phyloP scores from a whole-genome alignment of 2,113 vertebrate genomes.

The Oncorhynchus clarkii region DNA sequence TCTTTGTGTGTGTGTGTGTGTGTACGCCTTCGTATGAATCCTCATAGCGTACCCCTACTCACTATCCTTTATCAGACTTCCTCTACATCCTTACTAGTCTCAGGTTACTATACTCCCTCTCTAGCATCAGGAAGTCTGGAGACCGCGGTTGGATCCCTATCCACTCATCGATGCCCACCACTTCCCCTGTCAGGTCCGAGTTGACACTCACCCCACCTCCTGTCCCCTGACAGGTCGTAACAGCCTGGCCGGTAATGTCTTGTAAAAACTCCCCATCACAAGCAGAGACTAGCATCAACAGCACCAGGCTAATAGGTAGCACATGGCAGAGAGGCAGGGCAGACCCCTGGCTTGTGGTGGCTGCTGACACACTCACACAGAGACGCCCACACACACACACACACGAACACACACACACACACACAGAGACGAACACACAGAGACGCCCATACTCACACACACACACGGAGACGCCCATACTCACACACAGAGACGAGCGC shows the following conservation, averaged over 20 bases:
- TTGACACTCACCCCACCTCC: constrained; percentile 25
- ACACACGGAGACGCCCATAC: not conserved
- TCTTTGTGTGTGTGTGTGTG: no score
- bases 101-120: not conserved
- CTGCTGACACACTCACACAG: constrained; percentile 33
- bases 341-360: constrained; percentile 39
- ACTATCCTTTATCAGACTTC: constrained; percentile 40
- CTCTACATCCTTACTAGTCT: constrained; percentile 46
- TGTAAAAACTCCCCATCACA: constrained; percentile 51
- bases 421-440: no score
- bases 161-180: constrained; percentile 33
- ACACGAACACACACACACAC: not conserved
- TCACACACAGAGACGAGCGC: not conserved
- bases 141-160: constrained; percentile 17
- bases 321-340: constrained; percentile 52
- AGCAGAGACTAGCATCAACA: constrained; percentile 55
- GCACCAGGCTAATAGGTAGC: constrained; percentile 63
- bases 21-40: no score
- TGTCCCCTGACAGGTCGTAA: constrained; percentile 49
- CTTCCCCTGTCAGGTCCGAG: not conserved
- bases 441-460: no score
- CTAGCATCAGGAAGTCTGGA: no score
- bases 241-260: constrained; percentile 59
- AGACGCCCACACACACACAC: not conserved
- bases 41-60: not conserved